phyloP scores from a whole-genome alignment of 2,888 invertebrate genomes.

The Lordiphosa fenestrarum region DNA sequence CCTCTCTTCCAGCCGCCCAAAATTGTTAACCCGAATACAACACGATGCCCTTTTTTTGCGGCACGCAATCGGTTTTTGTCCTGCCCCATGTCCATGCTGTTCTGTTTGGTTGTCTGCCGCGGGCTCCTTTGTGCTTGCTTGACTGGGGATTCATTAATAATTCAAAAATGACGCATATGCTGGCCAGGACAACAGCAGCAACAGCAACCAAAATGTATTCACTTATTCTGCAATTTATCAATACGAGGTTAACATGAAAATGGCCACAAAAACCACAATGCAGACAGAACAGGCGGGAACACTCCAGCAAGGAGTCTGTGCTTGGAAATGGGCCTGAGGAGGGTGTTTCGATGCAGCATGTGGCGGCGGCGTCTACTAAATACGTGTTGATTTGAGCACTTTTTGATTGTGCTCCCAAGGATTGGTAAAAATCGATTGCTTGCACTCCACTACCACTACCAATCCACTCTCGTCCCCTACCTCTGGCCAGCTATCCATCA shows the following conservation, averaged over 20 bases:
- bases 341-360: constrained; percentile 30
- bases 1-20: no score
- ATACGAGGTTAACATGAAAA: constrained; percentile 46
- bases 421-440: constrained; percentile 32
- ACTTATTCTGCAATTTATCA: constrained; percentile 73
- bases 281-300: constrained; percentile 6
- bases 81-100: no score
- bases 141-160: constrained; percentile 70
- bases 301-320: not conserved
- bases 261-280: constrained; percentile 44
- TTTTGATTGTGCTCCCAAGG: constrained; percentile 47
- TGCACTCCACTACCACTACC: constrained; percentile 3
- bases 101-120: constrained; percentile 21
- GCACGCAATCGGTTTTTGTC: no score
- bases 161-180: constrained; percentile 54
- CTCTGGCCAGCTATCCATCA: constrained; percentile 21
- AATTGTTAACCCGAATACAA: no score
- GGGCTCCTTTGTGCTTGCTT: constrained; percentile 58
- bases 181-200: constrained; percentile 23
- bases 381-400: constrained; percentile 63
- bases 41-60: no score
- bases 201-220: constrained; percentile 51
- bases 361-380: constrained; percentile 55
- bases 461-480: constrained; percentile 13
- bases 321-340: constrained; percentile 9